phyloP scores from a whole-genome alignment of 2,113 vertebrate genomes.

The Apus apus region DNA sequence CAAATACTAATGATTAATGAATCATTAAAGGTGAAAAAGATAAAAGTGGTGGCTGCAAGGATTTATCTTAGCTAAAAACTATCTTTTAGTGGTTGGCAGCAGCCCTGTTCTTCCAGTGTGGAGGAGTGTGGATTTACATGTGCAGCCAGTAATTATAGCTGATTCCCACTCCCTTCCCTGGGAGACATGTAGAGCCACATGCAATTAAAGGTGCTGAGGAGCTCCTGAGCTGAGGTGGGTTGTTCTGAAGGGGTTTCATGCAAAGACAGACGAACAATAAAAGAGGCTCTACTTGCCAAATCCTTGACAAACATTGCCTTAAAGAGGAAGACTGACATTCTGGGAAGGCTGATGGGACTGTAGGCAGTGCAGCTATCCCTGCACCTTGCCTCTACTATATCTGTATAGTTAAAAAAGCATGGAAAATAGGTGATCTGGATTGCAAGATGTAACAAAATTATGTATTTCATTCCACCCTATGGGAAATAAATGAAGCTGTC shows the following conservation, averaged over 20 bases:
- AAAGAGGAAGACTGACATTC: neutral
- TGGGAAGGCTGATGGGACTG: neutral
- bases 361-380: neutral
- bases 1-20: conserved; percentile 39
- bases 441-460: neutral
- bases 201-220: neutral
- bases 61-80: neutral
- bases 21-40: conserved; percentile 46
- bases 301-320: neutral
- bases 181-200: neutral
- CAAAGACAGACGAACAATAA: neutral
- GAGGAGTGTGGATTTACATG: conserved; percentile 33
- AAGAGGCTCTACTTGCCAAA: neutral
- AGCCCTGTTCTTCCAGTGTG: neutral
- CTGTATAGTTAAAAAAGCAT: neutral
- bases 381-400: neutral
- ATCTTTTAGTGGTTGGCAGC: neutral
- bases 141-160: conserved; percentile 7
- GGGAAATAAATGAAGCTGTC: neutral
- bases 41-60: neutral
- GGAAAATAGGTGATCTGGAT: neutral
- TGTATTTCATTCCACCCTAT: neutral
- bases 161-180: neutral
- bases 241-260: neutral
- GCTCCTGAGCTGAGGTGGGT: neutral